Evolutionary conservation across 2,113 vertebrate genomes (phyloP).

Genomic region (Bagarius yarrelli): DNA sequence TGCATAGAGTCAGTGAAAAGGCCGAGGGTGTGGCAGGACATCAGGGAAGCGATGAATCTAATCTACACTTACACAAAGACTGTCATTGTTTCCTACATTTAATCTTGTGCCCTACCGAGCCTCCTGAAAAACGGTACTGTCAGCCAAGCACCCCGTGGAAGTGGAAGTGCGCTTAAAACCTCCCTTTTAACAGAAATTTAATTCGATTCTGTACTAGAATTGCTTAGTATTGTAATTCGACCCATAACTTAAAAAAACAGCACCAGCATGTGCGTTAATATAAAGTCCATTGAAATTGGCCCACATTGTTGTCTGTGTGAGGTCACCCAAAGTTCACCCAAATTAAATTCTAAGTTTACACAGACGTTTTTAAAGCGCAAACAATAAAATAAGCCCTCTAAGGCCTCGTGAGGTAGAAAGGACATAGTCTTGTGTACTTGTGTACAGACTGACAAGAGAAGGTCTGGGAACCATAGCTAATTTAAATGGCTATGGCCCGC

Average conservation of each 20-base stretch:
- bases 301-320: background rate
- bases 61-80: constrained; percentile 66
- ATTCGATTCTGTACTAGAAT: background rate
- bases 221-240: background rate
- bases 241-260: background rate
- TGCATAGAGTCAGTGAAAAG: constrained; percentile 37
- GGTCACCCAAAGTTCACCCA: background rate
- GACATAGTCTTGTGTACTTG: background rate
- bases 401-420: background rate
- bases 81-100: constrained; percentile 59
- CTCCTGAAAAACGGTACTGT: constrained; percentile 44
- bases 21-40: constrained; percentile 62
- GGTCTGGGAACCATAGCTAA: too few relatives aligned
- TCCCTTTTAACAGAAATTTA: constrained; percentile 1
- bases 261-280: background rate
- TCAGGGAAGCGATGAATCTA: constrained; percentile 60
- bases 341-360: background rate
- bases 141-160: constrained; percentile 38
- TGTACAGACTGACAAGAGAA: too few relatives aligned
- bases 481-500: too few relatives aligned
- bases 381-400: background rate
- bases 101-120: constrained; percentile 57
- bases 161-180: constrained; percentile 12
- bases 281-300: too few relatives aligned
- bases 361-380: background rate